Base-by-base conservation (phyloP, 1,140 invertebrate species). In the Venturia canescens region DNA sequence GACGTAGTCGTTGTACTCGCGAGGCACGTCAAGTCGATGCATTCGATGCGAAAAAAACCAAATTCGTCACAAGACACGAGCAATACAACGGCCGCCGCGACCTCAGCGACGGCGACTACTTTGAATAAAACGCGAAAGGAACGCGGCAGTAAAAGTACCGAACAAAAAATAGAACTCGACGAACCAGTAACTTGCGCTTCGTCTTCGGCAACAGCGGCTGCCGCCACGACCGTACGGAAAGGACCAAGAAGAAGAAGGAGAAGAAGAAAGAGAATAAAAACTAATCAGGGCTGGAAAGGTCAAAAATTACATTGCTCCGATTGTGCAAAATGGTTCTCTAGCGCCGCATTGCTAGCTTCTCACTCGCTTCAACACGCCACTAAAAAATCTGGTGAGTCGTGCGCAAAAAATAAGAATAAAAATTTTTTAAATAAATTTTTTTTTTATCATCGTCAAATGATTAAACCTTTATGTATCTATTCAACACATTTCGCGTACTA, bases 1-100 rank as follows among this genome's bases (percentile, higher is more conserved):
- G 90, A 92, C 26, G 87, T 88, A 5, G 90, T 88, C 0, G 86
- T 92, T 4, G 84, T 86, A 0, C 80, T 92, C n/a, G 91, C 91
- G 0, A 87, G 91, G 69, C 91, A 92, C 29, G 89, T 88, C 0
- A 84, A 90, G 7, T 82, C 83, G 0, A 84, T 85, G 76, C 91
- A 92, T 80, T 84, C 87, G 0, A 86, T 85, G 21, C 84, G 79
- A 29, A 90, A 87, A 63, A 86, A 87, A 79, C 84, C 85, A 5
- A 86, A 84, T 78, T 86, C 84, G 2, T 79, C 60, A 84, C 23
- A 88, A 87, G 23, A 53, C 29, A 76, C 74, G 66, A 80, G 34
- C 80, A n/a, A 21, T 23, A 13, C 53, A 57, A 5, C n/a, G 38
- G 38, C 38, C 38, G 7, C 38, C 3, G 13, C 38, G 38, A 44